phyloP scores from a whole-genome alignment of 35 echinoderm and acorn worm genomes.

The Holothuria glaberrima region DNA sequence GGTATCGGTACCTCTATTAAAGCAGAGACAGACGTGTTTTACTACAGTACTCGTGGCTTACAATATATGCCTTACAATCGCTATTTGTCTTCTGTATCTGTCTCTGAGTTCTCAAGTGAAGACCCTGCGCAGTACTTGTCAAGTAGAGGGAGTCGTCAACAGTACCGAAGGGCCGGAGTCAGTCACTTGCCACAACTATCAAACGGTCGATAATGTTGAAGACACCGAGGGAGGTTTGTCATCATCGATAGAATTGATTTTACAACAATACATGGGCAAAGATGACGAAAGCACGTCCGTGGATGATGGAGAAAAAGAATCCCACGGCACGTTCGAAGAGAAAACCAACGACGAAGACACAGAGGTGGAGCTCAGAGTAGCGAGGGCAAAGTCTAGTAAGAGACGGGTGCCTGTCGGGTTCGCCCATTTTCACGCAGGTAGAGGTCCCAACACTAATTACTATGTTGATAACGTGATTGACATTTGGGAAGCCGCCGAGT shows the following conservation, averaged over 20 bases:
- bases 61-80: conserved; percentile 16
- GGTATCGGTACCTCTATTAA: background rate
- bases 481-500: conserved; percentile 29
- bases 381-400: conserved; percentile 5
- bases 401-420: conserved; percentile 19
- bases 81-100: conserved; percentile 11
- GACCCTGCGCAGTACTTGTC: conserved; percentile 16
- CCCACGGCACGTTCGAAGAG: background rate
- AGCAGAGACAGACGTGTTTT: background rate
- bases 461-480: background rate
- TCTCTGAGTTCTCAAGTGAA: conserved; percentile 29
- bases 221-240: conserved; percentile 32
- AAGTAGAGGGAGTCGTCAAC: background rate
- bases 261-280: background rate
- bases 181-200: conserved; percentile 20
- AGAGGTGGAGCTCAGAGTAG: background rate
- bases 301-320: background rate
- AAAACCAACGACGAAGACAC: background rate
- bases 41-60: conserved; percentile 3
- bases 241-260: conserved; percentile 35
- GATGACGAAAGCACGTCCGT: background rate
- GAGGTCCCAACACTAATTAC: conserved; percentile 30
- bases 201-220: conserved; percentile 30
- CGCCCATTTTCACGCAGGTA: conserved; percentile 39
- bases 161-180: background rate